A percentile compares a stretch with the other conserved stretches of the same genome.
These are phyloP conservation scores for Garrulus glandarius DNA, from an alignment of 2,797 vertebrate genomes.

Conservation along the genomic window DNA sequence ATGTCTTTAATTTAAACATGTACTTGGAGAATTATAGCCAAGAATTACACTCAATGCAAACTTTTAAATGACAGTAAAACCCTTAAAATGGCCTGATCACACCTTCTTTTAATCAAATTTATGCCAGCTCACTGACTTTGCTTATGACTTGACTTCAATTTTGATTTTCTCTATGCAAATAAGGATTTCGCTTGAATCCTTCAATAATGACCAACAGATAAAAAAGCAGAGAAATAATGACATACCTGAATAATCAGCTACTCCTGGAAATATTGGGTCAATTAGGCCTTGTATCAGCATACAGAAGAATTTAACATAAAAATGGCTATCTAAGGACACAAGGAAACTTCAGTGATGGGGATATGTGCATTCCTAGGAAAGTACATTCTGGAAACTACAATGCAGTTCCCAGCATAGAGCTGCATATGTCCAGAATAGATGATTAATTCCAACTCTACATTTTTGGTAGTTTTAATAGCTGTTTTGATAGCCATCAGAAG, in stretches of 20 bases:
- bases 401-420: neutral
- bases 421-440: neutral
- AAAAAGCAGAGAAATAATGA: conserved; percentile 62
- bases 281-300: conserved; percentile 48
- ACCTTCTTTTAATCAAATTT: conserved; percentile 53
- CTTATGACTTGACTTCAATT: conserved; percentile 58
- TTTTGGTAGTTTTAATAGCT: neutral
- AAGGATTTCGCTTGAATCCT: conserved; percentile 56
- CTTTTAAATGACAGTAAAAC: conserved; percentile 39
- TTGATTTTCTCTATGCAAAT: conserved; percentile 65
- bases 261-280: conserved; percentile 42
- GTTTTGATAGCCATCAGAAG: neutral
- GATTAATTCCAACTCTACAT: neutral
- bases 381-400: neutral
- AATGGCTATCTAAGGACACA: neutral
- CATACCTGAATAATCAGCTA: conserved; percentile 50
- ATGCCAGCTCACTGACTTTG: conserved; percentile 64
- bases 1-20: neutral
- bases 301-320: conserved; percentile 19
- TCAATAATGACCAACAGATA: conserved; percentile 62
- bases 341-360: neutral
- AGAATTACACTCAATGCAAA: neutral
- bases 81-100: neutral
- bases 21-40: neutral
- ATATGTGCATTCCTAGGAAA: neutral